Evolutionary conservation across 1,140 invertebrate genomes (phyloP), one percentile per base, ranked within the genome.

Genomic region (Aphelenchoides besseyi): DNA sequence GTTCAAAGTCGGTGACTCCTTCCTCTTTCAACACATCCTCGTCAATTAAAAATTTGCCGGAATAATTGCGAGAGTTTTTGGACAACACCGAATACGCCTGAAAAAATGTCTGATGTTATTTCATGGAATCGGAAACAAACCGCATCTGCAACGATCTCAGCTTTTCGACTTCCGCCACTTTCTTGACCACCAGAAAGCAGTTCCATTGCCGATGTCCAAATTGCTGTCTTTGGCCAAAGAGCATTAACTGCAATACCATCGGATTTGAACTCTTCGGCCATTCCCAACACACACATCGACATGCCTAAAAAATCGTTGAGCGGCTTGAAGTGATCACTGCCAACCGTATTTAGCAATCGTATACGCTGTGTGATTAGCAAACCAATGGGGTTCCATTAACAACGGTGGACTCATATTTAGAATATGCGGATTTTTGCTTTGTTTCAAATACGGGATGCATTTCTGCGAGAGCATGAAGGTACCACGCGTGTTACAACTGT

Each of bases 231-330:
- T 30, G 61, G 12, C 29, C 96, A 99, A 0, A 99, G 86, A 2
- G 95, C 93, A 87, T 99, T 99, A 0, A 98, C 94, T 48, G 91
- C 94, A 75, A 99, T 91, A 61, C 90, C 90, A 69, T 90, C 88
- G 5, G 88, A 85, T 78, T 89, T 90, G 73, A 97, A 92, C 87
- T 98, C 96, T 75, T 92, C 92, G 48, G 92, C 88, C 93, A 97
- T 96, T 41, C 96, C 82, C 12, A 98, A 86, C 0, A 92, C 93
- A 86, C 94, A 97, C 92, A 98, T 93, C 0, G 93, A 96, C 96
- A 99, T 98, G 23, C 95, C 95, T 82, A 95, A 98, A 95, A 92
- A 89, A 97, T 97, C 0, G 95, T 97, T 84, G 97, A 98, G 0
- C 5, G 55, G 41, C 18, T 59, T 28, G 12, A 59, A 59, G 18